Evolutionary conservation across 2,888 invertebrate species (phyloP), one percentile per base, ranked within the genome.

Genomic region (Eupithecia dodoneata): DNA sequence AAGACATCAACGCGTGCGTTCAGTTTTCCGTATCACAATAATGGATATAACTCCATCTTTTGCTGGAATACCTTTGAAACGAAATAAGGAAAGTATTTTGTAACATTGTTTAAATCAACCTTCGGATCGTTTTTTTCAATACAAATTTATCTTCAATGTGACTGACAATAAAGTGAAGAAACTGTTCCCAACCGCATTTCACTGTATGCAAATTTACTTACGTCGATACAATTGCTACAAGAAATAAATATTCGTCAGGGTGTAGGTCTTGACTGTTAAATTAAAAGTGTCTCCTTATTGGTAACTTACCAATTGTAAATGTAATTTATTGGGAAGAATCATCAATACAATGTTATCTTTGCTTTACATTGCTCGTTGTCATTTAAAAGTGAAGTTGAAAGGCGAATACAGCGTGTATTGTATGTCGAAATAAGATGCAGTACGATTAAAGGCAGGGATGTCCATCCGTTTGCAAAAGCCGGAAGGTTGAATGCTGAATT

Each of bases 321-420:
- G 63, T 72, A 52, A 78, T 76, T 75, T 75, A 75, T 65, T 65
- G 73, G 44, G 67, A 45, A 41, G 44, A 44, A 55, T 52, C 49
- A 63, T 63, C 44, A 41, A 67, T 76, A 78, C 78, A 74, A 74
- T 76, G 76, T 79, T 74, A 30, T 18, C 42, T 55, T 30, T 70
- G 72, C 63, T 63, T 72, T 74, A 76, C 72, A 76, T 70, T 71
- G 72, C 70, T 72, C 2, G 15, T 6, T 72, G 30, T 49, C 18
- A 47, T 71, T 65, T 70, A 10, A 55, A 45, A 70, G 44, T 66
- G 44, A 41, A 65, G 45, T 18, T 18, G 15, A 10, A 44, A n/a
- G 66, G 52, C 49, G 42, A 65, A 75, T 52, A 76, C 12, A 72
- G 69, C 72, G 74, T 74, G 76, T 69, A 70, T 52, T 76, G 74